Evolutionary conservation across 1,140 invertebrate species (phyloP).

Genomic region (Andrena cerasifolii): DNA sequence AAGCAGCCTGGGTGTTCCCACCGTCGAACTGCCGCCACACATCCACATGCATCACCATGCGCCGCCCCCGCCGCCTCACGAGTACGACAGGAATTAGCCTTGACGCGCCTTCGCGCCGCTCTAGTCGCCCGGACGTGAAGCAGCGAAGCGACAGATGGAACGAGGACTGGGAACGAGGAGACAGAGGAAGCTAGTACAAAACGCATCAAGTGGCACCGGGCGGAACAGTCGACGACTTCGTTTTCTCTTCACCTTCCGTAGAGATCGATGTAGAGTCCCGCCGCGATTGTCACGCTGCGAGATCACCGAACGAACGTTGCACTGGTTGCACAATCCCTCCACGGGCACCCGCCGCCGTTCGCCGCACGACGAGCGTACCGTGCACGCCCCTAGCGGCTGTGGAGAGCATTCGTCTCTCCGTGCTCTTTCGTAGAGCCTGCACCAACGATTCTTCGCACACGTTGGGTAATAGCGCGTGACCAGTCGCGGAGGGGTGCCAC

Average conservation of each 20-base stretch:
- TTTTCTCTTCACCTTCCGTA: constrained; percentile 16
- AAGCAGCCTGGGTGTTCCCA: constrained; percentile 76
- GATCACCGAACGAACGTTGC: constrained; percentile 30
- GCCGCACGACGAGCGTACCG: too few relatives aligned
- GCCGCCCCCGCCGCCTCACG: constrained; percentile 65
- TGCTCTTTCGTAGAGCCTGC: constrained; percentile 3
- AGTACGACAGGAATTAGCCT: constrained; percentile 73
- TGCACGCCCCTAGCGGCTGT: too few relatives aligned
- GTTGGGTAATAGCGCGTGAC: neutral
- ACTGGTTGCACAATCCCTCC: constrained; percentile 49
- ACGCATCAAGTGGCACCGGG: constrained; percentile 38
- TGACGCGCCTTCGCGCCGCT: neutral
- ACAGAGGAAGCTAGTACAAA: constrained; percentile 46
- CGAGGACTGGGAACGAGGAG: neutral
- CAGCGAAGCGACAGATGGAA: neutral
- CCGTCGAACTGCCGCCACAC: constrained; percentile 79
- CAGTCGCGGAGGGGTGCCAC: neutral
- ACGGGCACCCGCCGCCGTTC: too few relatives aligned
- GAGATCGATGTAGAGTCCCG: constrained; percentile 17
- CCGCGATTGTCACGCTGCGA: constrained; percentile 32
- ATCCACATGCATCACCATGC: constrained; percentile 80
- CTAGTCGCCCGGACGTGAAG: neutral
- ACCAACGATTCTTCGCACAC: constrained; percentile 33
- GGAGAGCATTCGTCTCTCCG: constrained; percentile 1
- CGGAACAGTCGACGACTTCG: constrained; percentile 10